Conservation (phyloP, 2,113 vertebrate genomes). For the Spheniscus mendiculus region DNA sequence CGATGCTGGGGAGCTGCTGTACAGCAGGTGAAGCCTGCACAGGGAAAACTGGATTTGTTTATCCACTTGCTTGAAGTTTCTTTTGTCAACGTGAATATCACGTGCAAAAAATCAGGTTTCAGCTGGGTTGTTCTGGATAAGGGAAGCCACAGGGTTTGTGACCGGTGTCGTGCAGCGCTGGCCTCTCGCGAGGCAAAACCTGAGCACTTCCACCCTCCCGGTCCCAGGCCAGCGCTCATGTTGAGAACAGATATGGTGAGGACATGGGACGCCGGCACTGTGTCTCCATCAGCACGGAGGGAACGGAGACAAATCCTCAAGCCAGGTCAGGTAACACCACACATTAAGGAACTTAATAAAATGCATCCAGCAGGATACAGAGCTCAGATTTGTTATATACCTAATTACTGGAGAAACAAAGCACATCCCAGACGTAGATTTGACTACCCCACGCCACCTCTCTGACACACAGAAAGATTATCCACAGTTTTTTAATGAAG, state of each 20-base stretch:
- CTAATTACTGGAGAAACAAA: neutral
- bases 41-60: neutral
- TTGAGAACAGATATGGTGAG: neutral
- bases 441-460: neutral
- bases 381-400: neutral
- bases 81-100: neutral
- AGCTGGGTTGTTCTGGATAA: neutral
- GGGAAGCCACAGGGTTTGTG: neutral
- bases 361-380: neutral
- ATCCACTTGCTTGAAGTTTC: neutral
- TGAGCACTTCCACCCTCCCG: neutral
- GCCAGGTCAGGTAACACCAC: neutral
- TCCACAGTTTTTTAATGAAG: neutral
- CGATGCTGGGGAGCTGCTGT: rapidly evolving
- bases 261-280: neutral
- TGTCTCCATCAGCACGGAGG: neutral
- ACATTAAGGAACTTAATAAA: neutral
- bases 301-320: neutral
- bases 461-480: neutral
- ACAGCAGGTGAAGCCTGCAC: too few relatives aligned
- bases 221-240: neutral
- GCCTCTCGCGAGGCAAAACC: neutral
- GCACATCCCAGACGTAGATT: neutral
- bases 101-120: neutral
- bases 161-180: neutral